Base-by-base conservation (phyloP, 2,888 invertebrate genomes). In the Ectemnius cavifrons region DNA sequence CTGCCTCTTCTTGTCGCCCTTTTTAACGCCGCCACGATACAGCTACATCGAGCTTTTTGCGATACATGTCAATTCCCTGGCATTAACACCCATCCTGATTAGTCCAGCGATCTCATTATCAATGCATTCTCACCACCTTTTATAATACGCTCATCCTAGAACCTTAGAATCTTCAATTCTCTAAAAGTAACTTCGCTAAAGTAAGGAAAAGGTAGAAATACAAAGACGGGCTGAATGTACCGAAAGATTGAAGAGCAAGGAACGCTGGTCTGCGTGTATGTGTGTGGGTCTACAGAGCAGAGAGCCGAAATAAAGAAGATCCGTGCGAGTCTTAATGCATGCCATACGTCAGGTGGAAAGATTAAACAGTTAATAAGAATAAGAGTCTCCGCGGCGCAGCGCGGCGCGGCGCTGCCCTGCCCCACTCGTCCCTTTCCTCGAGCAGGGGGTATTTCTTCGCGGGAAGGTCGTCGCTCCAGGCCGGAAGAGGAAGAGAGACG, bases 291-390 rank as follows among this genome's bases (percentile, higher is more conserved):
- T 76, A 67, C 28, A 77, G 73, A 79, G 81, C 1, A 37, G 37
- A 37, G 37, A 37, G 37, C 8, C 37, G 37, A 79, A 76, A 90
- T 90, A 90, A 90, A 90, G 88, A 90, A 90, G 89, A 86, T 83
- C 80, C 81, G 80, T 75, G 67, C 71, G 73, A 73, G 84, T 84
- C 81, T 87, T 89, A 90, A 90, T 90, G 90, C 84, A 84, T 81
- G 77, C 86, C 90, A 89, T 91, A 90, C 87, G 86, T 90, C 90
- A 89, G 88, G 87, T 78, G 87, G 88, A 91, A 90, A 91, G 91
- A 91, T 91, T 91, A 91, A 91, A 91, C 91, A 90, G 91, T 90
- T 90, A 91, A 91, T 91, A 91, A 91, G 91, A 91, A 91, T 91
- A 91, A 91, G 90, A 90, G 90, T 90, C 90, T 87, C 88, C 84